Base-by-base conservation (phyloP, 1,140 invertebrate genomes). In the Heliconius eleuchia region DNA sequence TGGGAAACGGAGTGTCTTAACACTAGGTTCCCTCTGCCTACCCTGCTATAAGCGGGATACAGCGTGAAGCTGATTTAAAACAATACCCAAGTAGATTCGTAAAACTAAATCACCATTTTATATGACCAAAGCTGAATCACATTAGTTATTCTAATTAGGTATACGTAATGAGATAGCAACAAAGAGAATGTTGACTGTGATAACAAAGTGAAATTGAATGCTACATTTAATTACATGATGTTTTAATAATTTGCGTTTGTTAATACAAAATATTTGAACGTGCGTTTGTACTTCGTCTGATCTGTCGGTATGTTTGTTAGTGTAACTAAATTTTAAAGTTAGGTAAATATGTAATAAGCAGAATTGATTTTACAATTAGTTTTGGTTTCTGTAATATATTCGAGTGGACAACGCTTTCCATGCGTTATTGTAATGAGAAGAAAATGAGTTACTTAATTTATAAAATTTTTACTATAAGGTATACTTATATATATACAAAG, bases 121-220 rank as follows among this genome's bases (percentile, higher is more conserved):
- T 66, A 78, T 73, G 77, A 60, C 71, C 77, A 78, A 78, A 78
- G 71, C 77, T 73, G 77, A 42, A 73, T 52, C 71, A 57, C 78
- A 76, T 80, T 75, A 75, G 57, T 76, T 72, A 80, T 80, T 80
- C 74, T 80, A 80, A 80, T 80, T 77, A 74, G 55, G 19, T 77
- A 71, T 75, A 77, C 74, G 55, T 80, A 76, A 80, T 80, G 79
- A 80, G 71, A 80, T 77, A 77, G 52, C 52, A 76, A 50, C 79
- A 80, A 80, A 80, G 79, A 73, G 78, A 77, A 55, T 80, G 71
- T 80, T 80, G 73, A 42, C 71, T 66, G 27, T 77, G 70, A 80
- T 77, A 80, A 80, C 75, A 77, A 80, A 77, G 75, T 71, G 79
- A 76, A 77, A 80, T 77, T 52, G 71, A 73, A 55, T 77, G 71